A percentile compares a stretch with the other conserved stretches of the same genome.
Evolutionary conservation across 2,797 vertebrate species (phyloP).

Genomic region (Stomatorhinus walkeri): DNA sequence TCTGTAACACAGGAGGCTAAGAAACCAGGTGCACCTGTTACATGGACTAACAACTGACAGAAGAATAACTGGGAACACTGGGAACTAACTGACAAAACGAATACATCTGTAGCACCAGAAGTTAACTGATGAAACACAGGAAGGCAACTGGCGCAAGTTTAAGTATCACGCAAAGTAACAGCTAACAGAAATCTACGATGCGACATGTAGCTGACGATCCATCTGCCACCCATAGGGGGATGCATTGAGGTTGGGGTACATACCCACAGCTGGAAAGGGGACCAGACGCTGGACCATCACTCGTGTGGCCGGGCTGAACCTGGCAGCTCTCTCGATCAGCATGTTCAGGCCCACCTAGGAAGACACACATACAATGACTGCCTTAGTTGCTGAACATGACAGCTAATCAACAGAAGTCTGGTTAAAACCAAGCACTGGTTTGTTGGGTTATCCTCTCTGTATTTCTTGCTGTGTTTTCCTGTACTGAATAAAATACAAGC

Average conservation of each 20-base stretch:
- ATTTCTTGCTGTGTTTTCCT: background rate
- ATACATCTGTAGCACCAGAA: background rate
- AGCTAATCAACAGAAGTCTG: background rate
- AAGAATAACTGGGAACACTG: background rate
- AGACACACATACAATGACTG: background rate
- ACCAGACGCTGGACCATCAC: conserved; percentile 87
- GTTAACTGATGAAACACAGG: background rate
- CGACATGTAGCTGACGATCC: background rate
- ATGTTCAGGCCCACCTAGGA: conserved; percentile 79
- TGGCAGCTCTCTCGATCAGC: conserved; percentile 73
- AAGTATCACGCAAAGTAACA: background rate
- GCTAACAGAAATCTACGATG: background rate
- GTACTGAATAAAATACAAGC: background rate
- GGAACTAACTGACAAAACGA: background rate
- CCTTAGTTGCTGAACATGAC: background rate
- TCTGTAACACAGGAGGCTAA: background rate
- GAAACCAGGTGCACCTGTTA: background rate
- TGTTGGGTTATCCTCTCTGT: background rate
- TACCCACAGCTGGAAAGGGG: conserved; percentile 89
- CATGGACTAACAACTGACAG: background rate
- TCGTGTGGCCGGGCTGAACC: conserved; percentile 73
- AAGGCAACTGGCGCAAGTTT: background rate
- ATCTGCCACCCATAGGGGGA: background rate
- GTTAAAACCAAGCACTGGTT: background rate
- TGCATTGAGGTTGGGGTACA: conserved; percentile 29